Evolutionary conservation across 1,140 invertebrate genomes (phyloP).

Genomic region (Microplitis demolitor): DNA sequence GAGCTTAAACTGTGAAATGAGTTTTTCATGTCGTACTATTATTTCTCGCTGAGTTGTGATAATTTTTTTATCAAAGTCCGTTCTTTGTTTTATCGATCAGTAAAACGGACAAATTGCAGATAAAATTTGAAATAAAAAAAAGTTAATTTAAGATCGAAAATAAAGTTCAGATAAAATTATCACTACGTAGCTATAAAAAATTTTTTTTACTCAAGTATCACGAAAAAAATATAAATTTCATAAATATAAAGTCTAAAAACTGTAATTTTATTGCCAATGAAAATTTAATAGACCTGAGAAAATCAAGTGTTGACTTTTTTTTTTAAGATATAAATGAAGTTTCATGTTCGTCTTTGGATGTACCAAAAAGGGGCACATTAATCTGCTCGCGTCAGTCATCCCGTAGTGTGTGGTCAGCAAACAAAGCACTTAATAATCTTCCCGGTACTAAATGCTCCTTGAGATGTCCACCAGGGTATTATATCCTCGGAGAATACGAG

Average conservation of each 20-base stretch:
- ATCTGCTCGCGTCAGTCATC: conserved; percentile 48
- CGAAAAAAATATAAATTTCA: too few relatives aligned
- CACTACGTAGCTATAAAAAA: neutral
- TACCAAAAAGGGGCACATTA: conserved; percentile 52
- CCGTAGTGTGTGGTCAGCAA: conserved; percentile 41
- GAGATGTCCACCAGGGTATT: conserved; percentile 56
- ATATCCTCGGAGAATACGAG: conserved; percentile 57
- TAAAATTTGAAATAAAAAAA: too few relatives aligned
- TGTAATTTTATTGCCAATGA: too few relatives aligned
- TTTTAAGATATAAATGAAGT: conserved; percentile 40
- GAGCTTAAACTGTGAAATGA: too few relatives aligned
- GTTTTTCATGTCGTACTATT: too few relatives aligned
- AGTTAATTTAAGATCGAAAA: neutral
- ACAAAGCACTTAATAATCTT: conserved; percentile 43
- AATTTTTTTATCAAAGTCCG: too few relatives aligned
- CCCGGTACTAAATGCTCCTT: conserved; percentile 58
- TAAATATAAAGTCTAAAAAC: too few relatives aligned
- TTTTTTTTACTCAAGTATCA: too few relatives aligned
- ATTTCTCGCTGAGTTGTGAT: too few relatives aligned
- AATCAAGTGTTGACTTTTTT: neutral
- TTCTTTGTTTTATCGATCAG: too few relatives aligned
- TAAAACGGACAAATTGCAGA: too few relatives aligned
- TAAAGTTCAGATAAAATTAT: neutral
- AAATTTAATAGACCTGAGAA: too few relatives aligned
- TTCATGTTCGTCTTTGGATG: conserved; percentile 50